Base-by-base conservation (phyloP, 2,113 vertebrate genomes). In the Indri indri region DNA sequence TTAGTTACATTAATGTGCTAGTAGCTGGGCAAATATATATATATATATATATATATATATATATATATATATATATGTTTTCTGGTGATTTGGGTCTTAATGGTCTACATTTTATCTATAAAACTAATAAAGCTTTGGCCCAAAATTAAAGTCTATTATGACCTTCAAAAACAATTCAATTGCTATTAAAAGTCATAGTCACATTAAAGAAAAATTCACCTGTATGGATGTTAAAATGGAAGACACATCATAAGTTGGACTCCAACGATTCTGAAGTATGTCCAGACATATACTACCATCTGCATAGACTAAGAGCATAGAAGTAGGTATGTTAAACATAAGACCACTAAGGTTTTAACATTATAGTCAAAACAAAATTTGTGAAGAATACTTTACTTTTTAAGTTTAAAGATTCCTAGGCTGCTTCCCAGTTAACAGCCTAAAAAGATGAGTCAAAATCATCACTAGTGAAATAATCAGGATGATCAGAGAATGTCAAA, bases 221-320 rank as follows among this genome's bases (percentile, higher is more conserved):
- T 99, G 99, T 99, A 99, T 99, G 98, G 99, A 99, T 97, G 99
- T 99, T 99, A 99, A 98, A 98, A 99, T 99, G 98, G 99, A 99
- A 95, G 99, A 99, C 71, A 99, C 99, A 98, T 99, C 99, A 14
- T 99, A 99, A 92, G 99, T 99, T 95, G 99, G 99, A 99, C 99
- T 99, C 99, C 99, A 99, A 50, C 99, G 99, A 97, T 99, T 99
- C 98, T 99, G 99, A 99, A 99, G 99, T 98, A 99, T 99, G 98
- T 99, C 99, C 99, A 99, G 99, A 99, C 99, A 99, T 99, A 99
- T 99, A 99, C 99, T 99, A 98, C 99, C 99, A 23, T 99, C 99
- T 98, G 99, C 99, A 97, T 99, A 99, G 97, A 99, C 99, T 99
- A 97, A 91, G 96, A 98, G 42, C 93, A 98, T 2, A 96, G 45